A percentile compares a stretch with the other conserved stretches of the same genome.
These are phyloP conservation scores for Drosophila robusta DNA, from an alignment of 2,888 invertebrate species.

Conservation along the genomic window DNA sequence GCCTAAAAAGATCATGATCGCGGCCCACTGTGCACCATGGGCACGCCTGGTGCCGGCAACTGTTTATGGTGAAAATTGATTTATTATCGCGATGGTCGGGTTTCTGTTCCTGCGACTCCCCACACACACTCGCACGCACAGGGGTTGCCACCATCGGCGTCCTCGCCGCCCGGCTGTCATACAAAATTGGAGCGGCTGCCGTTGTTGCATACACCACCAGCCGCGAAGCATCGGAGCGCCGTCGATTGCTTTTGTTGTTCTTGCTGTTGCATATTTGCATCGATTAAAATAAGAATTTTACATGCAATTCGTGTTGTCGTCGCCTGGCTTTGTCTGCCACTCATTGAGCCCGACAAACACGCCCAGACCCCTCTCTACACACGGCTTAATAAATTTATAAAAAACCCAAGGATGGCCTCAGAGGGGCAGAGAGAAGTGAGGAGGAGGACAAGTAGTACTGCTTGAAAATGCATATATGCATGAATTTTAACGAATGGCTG, in stretches of 20 bases:
- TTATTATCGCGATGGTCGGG: conserved; percentile 77
- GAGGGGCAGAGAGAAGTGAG: not conserved
- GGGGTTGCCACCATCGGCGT: conserved; percentile 9
- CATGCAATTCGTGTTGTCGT: conserved; percentile 82
- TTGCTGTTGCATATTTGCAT: conserved; percentile 75
- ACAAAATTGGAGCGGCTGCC: conserved; percentile 59
- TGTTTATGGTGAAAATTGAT: conserved; percentile 82
- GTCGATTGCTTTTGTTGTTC: conserved; percentile 30
- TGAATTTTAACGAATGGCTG: conserved; percentile 82
- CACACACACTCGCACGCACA: conserved; percentile 25
- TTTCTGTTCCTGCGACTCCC: conserved; percentile 42
- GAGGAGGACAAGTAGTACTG: conserved; percentile 23
- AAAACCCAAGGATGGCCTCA: conserved; percentile 51
- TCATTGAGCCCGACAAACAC: conserved; percentile 39
- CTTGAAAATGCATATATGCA: conserved; percentile 78
- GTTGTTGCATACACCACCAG: conserved; percentile 73
- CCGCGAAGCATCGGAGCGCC: conserved; percentile 32
- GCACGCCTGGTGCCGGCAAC: conserved; percentile 61
- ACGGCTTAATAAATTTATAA: conserved; percentile 78
- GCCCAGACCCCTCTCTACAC: conserved; percentile 15
- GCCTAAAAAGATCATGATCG: too few relatives aligned
- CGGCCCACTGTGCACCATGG: conserved; percentile 44
- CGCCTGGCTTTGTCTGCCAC: conserved; percentile 77
- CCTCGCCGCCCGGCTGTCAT: conserved; percentile 49
- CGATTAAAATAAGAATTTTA: conserved; percentile 82